These are phyloP conservation scores for Yoshiicerus persimilis DNA, from an alignment of 1,140 invertebrate species.

Conservation along the genomic window DNA sequence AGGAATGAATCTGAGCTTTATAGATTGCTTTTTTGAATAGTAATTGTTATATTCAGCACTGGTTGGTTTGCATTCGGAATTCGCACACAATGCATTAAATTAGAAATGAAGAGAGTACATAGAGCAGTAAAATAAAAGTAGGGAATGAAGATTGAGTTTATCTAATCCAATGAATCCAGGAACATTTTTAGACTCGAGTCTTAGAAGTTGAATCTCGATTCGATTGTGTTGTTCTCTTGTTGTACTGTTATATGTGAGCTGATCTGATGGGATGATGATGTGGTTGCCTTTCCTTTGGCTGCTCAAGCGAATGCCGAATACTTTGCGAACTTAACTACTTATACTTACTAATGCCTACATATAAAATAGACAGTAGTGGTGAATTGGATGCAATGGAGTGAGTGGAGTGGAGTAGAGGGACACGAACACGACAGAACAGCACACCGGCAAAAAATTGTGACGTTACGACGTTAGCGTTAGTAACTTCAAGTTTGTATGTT, in stretches of 20 bases:
- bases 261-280: not conserved
- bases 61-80: not conserved
- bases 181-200: not conserved
- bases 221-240: not conserved
- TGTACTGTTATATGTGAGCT: not conserved
- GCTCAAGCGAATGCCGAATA: not conserved
- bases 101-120: not conserved
- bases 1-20: not conserved
- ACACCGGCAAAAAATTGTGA: slow-evolving; percentile 1
- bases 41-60: not conserved
- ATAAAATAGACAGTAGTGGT: not conserved
- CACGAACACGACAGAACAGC: not conserved
- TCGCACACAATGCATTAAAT: not conserved
- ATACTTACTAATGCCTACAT: not conserved
- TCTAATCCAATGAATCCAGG: not conserved
- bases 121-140: not conserved
- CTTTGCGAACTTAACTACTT: not conserved
- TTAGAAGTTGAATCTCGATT: not conserved
- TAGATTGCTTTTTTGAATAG: not conserved
- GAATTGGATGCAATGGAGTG: too few species aligned
- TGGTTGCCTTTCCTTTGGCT: not conserved
- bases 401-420: not conserved
- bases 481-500: not conserved
- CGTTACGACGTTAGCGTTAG: not conserved
- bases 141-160: not conserved